Base-by-base conservation (phyloP, 2,888 invertebrate genomes). In the Drosophila macrospina region DNA sequence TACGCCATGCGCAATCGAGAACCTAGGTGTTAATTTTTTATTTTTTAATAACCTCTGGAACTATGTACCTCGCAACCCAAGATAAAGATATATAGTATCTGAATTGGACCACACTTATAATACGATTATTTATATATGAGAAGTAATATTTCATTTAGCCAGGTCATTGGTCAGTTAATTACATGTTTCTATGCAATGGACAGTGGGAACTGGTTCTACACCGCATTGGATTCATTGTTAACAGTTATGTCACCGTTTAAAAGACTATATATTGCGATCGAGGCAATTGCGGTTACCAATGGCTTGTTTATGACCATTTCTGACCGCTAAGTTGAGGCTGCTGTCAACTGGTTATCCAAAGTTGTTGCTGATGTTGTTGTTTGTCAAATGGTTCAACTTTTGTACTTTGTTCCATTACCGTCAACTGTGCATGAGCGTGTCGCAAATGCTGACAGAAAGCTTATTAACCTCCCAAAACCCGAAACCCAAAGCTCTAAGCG, bases 211-310 rank as follows among this genome's bases (percentile, higher is more conserved):
- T 20, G 1, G 20, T 20, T 20, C 1, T 11, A 6, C 10, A 28
- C 61, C 39, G 15, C 20, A 32, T 24, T 30, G 16, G 8, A 28
- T 39, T 15, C 41, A 36, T 10, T 45, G 66, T 63, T 69, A 87
- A 87, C 87, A 68, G 83, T 86, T 83, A 85, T 86, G 77, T 83
- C 83, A 81, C 55, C 42, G 30, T 30, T 44, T 50, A 41, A 55
- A 50, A 63, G 48, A 65, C 54, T 64, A 56, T 42, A 66, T 64
- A 65, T 39, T 45, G 36, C n/a, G 20, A 42, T 26, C 20, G 26
- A 20, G 47, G n/a, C 63, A 54, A 62, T 55, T 74, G 69, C 32
- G 45, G 6, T 11, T 51, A 41, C 51, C 32, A 48, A 56, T 50
- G 47, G 37, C 57, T 59, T 63, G 64, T 74, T 84, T 84, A 78